These are phyloP conservation scores for Collichthys lucidus DNA, from an alignment of 2,113 vertebrate species.

Conservation along the genomic window DNA sequence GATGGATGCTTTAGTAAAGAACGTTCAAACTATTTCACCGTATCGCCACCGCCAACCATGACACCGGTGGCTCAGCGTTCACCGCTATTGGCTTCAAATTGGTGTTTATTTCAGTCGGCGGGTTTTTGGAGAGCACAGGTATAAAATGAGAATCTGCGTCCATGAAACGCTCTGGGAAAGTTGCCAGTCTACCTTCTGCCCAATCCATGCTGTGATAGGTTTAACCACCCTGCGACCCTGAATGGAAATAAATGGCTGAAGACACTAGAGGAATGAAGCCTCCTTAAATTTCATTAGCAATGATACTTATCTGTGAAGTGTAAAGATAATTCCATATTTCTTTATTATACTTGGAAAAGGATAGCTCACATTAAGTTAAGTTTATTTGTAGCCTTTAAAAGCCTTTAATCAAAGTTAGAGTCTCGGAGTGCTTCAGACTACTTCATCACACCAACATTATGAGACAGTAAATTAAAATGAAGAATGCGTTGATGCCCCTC, in stretches of 20 bases:
- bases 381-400: conserved; percentile 42
- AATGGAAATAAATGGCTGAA: conserved; percentile 14
- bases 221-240: conserved; percentile 34
- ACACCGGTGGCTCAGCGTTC: not conserved
- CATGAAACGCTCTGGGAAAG: conserved; percentile 27
- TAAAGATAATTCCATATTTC: conserved; percentile 28
- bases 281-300: conserved; percentile 17
- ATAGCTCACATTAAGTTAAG: conserved; percentile 31
- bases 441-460: conserved; percentile 1
- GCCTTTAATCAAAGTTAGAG: conserved; percentile 23
- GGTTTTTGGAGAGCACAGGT: conserved; percentile 15
- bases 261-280: conserved; percentile 7
- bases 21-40: not conserved
- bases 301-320: conserved; percentile 26
- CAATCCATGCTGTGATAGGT: conserved; percentile 1
- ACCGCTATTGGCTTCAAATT: not conserved
- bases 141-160: conserved; percentile 41
- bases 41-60: not conserved
- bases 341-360: conserved; percentile 32
- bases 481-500: conserved; percentile 27
- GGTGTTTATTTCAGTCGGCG: conserved; percentile 21
- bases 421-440: conserved; percentile 24
- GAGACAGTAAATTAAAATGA: conserved; percentile 43
- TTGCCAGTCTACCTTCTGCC: conserved; percentile 9
- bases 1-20: not conserved